Evolutionary conservation across 1,140 invertebrate genomes (phyloP).

Genomic region (Melitaea cinxia): DNA sequence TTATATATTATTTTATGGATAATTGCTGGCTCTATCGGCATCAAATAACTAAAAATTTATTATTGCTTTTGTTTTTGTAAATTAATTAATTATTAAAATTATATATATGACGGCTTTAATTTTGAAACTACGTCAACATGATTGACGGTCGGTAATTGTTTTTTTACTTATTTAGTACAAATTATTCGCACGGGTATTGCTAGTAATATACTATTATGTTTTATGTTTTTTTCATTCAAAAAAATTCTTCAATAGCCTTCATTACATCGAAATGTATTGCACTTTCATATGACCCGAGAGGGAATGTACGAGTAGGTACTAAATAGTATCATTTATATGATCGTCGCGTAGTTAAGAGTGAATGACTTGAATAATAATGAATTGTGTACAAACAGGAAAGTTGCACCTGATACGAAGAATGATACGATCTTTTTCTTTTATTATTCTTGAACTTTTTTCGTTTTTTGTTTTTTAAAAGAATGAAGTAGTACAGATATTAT

Average conservation of each 20-base stretch:
- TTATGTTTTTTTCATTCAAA: background rate
- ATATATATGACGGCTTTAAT: too few species aligned
- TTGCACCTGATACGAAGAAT: background rate
- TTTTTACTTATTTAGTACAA: too few species aligned
- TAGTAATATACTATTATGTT: background rate
- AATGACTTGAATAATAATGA: constrained; percentile 1
- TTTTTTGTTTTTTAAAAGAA: background rate
- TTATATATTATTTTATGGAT: too few species aligned
- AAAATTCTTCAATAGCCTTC: background rate
- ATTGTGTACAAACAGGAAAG: background rate
- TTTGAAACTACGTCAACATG: too few species aligned
- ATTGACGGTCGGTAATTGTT: too few species aligned
- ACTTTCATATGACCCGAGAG: constrained; percentile 1
- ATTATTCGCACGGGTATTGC: too few species aligned
- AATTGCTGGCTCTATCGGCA: too few species aligned
- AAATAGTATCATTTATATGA: background rate
- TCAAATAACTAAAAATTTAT: too few species aligned
- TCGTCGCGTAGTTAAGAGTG: background rate
- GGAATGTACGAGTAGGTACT: background rate
- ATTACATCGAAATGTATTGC: background rate
- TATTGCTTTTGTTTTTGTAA: too few species aligned
- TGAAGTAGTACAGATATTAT: background rate
- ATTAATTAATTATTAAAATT: too few species aligned
- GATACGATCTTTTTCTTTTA: background rate
- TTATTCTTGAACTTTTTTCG: background rate